Evolutionary conservation across 2,113 vertebrate genomes (phyloP).

Genomic region (Copsychus sechellarum): DNA sequence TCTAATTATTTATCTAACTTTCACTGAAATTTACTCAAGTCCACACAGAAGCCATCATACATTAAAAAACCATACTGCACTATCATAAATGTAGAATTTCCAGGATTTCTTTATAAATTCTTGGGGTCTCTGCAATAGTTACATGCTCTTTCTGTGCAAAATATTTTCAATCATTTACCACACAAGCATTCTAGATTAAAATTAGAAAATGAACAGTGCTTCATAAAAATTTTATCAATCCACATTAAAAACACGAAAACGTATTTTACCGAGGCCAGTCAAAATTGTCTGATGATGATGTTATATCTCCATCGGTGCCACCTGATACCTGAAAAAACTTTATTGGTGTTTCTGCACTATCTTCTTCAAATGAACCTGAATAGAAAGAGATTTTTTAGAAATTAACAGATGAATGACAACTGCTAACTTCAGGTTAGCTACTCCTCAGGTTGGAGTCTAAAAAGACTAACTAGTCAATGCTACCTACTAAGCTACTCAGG

Average conservation of each 20-base stretch:
- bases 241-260: background rate
- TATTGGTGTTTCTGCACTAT: constrained; percentile 71
- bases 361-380: constrained; percentile 89
- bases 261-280: constrained; percentile 91
- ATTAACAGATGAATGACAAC: background rate
- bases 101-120: background rate
- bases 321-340: constrained; percentile 89
- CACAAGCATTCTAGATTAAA: background rate
- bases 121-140: background rate
- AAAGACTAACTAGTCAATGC: background rate
- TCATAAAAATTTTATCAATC: background rate
- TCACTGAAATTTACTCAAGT: background rate
- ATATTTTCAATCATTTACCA: background rate
- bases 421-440: background rate
- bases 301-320: constrained; percentile 86
- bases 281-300: constrained; percentile 90
- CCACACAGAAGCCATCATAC: background rate
- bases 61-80: background rate
- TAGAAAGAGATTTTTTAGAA: background rate
- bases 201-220: background rate
- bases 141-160: background rate
- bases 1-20: background rate
- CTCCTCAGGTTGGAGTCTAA: background rate
- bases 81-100: background rate
- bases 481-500: background rate